A percentile compares a stretch with the other conserved stretches of the same genome.
Conservation (phyloP, 2,797 vertebrate genomes). For the Sebastolobus altivelis region DNA sequence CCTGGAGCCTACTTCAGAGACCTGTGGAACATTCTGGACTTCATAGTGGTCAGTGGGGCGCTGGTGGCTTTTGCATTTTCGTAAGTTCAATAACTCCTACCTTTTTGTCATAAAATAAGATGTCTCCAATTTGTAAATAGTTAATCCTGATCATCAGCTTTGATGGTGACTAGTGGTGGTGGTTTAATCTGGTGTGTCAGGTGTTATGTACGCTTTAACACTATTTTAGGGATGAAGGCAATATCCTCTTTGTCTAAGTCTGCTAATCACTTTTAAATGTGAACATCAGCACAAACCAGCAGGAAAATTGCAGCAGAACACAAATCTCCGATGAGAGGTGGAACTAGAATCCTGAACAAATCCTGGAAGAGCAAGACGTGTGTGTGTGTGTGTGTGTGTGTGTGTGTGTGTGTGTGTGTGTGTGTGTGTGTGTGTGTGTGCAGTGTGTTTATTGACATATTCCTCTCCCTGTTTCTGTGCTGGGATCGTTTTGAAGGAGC, state of each 20-base stretch:
- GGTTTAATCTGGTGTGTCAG: neutral
- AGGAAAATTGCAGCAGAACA: neutral
- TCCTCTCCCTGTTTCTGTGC: slow-evolving; percentile 79
- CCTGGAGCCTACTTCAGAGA: slow-evolving; percentile 97
- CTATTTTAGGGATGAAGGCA: neutral
- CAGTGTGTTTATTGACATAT: slow-evolving; percentile 68
- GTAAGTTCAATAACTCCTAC: slow-evolving; percentile 87
- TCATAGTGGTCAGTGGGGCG: slow-evolving; percentile 99
- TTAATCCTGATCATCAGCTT: neutral
- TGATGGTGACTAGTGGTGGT: neutral
- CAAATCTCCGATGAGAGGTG: neutral
- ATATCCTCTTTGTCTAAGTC: neutral
- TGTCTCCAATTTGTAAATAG: neutral
- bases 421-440: neutral
- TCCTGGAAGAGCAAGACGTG: neutral
- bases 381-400: neutral
- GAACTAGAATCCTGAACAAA: neutral
- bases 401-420: slow-evolving; percentile 13
- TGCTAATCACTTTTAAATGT: neutral
- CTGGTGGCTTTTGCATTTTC: slow-evolving; percentile 98
- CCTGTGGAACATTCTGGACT: slow-evolving; percentile 98
- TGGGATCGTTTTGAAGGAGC: slow-evolving; percentile 93
- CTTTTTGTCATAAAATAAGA: slow-evolving; percentile 3
- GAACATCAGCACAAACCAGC: neutral
- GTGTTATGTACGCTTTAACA: neutral